phyloP scores from a whole-genome alignment of 2,888 invertebrate species.

The Listrodromus nycthemerus region DNA sequence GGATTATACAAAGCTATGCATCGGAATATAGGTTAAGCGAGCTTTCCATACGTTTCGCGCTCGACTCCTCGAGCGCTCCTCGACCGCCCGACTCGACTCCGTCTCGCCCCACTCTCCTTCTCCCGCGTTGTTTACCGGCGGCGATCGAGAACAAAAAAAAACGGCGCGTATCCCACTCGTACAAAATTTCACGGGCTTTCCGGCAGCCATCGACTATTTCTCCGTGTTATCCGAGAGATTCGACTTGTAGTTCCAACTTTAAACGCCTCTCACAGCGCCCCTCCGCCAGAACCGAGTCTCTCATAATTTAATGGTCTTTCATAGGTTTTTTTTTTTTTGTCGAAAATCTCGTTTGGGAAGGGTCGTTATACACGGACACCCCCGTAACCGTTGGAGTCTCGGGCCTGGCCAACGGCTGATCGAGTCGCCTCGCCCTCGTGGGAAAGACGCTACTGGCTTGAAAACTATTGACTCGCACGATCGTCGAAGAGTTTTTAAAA shows the following conservation, averaged over 20 bases:
- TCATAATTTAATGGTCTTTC: slow-evolving; percentile 63
- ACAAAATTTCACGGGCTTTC: too few relatives aligned
- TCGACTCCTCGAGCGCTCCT: slow-evolving; percentile 12
- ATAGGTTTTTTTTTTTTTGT: slow-evolving; percentile 64
- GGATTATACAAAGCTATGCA: slow-evolving; percentile 72
- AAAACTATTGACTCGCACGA: slow-evolving; percentile 70
- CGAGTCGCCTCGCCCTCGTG: slow-evolving; percentile 77
- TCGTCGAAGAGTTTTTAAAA: background rate
- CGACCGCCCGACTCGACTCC: background rate
- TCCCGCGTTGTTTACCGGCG: background rate
- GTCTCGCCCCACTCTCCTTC: background rate
- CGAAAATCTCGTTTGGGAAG: slow-evolving; percentile 74
- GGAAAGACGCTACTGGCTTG: slow-evolving; percentile 74
- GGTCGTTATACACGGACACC: slow-evolving; percentile 69
- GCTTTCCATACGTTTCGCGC: slow-evolving; percentile 75
- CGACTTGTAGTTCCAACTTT: too few relatives aligned
- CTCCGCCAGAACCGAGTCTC: slow-evolving; percentile 12
- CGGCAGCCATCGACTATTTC: too few relatives aligned
- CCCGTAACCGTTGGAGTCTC: slow-evolving; percentile 70
- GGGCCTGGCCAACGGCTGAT: slow-evolving; percentile 75
- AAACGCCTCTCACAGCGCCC: too few relatives aligned
- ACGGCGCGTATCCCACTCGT: too few relatives aligned
- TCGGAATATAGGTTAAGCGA: slow-evolving; percentile 77
- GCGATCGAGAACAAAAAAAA: background rate
- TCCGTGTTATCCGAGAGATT: too few relatives aligned